These are phyloP conservation scores for Scaptomyza parva DNA, from an alignment of 2,888 invertebrate genomes.

Conservation along the genomic window DNA sequence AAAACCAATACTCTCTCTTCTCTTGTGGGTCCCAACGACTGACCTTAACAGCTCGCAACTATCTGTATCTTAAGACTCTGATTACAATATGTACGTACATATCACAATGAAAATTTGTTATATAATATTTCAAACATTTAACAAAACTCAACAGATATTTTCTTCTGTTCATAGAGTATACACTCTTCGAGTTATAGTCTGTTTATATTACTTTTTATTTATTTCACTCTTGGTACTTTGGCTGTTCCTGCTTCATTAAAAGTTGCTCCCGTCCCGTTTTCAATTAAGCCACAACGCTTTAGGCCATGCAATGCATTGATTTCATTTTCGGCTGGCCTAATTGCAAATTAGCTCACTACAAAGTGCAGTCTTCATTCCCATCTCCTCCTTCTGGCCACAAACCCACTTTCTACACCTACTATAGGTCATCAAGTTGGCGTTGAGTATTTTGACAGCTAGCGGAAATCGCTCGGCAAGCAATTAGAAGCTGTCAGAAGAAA, in stretches of 20 bases:
- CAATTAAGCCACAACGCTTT: constrained; percentile 60
- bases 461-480: constrained; percentile 68
- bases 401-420: not conserved
- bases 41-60: not conserved
- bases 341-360: constrained; percentile 70
- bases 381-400: not conserved
- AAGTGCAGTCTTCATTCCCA: constrained; percentile 24
- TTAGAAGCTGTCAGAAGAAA: constrained; percentile 65
- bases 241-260: constrained; percentile 66
- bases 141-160: too few relatives aligned
- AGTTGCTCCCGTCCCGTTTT: constrained; percentile 67
- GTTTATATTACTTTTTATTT: not conserved
- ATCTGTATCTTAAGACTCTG: not conserved
- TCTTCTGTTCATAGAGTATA: constrained; percentile 10
- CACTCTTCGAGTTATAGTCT: too few relatives aligned
- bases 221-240: constrained; percentile 30
- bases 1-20: not conserved
- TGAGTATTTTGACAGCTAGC: constrained; percentile 57
- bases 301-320: constrained; percentile 67
- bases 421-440: constrained; percentile 11
- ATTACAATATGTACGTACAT: not conserved
- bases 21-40: not conserved
- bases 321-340: constrained; percentile 67
- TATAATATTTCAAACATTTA: too few relatives aligned
- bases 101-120: too few relatives aligned